These are phyloP conservation scores for Temnothorax unifasciatus DNA, from an alignment of 2,888 invertebrate genomes.

Conservation along the genomic window DNA sequence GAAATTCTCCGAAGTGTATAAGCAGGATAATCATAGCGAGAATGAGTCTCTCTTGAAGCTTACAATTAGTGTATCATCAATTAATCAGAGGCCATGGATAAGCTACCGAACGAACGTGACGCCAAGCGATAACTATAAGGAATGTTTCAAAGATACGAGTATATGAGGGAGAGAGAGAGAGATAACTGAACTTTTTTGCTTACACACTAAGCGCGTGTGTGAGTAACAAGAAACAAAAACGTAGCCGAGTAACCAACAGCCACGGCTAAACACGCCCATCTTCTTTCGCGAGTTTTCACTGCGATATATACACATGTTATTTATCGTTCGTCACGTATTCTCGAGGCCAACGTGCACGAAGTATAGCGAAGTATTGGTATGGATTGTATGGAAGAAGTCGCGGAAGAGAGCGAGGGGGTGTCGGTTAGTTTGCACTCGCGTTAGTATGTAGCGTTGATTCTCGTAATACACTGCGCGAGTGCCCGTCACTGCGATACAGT, in stretches of 20 bases:
- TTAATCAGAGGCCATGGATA: not conserved
- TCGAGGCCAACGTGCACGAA: constrained; percentile 72
- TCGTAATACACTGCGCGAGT: constrained; percentile 60
- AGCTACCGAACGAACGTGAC: constrained; percentile 17
- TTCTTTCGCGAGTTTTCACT: not conserved
- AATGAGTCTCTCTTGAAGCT: not conserved
- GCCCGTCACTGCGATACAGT: constrained; percentile 58
- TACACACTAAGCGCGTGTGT: not conserved
- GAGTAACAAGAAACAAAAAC: not conserved
- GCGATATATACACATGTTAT: constrained; percentile 64
- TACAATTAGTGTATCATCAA: not conserved
- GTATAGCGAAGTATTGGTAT: constrained; percentile 44
- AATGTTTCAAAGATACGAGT: constrained; percentile 3
- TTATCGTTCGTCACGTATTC: constrained; percentile 78
- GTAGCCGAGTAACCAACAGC: not conserved
- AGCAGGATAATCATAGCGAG: not conserved
- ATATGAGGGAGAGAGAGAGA: not conserved
- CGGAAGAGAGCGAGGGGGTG: constrained; percentile 13
- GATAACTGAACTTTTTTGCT: constrained; percentile 5
- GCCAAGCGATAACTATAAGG: not conserved
- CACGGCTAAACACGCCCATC: not conserved
- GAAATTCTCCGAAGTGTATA: not conserved
- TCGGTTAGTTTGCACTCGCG: constrained; percentile 56
- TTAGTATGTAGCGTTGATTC: constrained; percentile 63
- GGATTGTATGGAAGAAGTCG: constrained; percentile 26